Evolutionary conservation across 92 coral and sea anemone species (phyloP), one percentile per base, ranked within the genome.

Genomic region (Isaurus tuberculatus): DNA sequence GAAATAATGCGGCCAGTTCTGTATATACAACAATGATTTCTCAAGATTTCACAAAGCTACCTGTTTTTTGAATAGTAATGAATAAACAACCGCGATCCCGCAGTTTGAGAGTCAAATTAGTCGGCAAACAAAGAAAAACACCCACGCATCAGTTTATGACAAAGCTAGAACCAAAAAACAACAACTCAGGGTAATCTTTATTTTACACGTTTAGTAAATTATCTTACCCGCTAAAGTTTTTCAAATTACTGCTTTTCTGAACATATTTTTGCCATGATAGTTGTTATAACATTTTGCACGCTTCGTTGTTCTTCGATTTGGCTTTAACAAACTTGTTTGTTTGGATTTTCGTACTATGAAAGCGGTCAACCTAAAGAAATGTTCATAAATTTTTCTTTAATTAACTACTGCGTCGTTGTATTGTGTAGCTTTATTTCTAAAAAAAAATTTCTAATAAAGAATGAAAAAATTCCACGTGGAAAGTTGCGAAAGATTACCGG

Each of bases 1-100:
- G 8, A 55, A 55, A 8, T 55, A 19, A 55, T 19, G 26, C 11
- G 49, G 14, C 30, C 30, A 66, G n/a, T 20, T 31, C 11, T 43
- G 3, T 19, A 37, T 4, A 32, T 72, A n/a, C 13, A 23, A 44
- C 60, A 42, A 72, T 17, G 26, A 72, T 48, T 36, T 25, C 51
- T 37, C 48, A 6, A 44, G 36, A 43, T 26, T 27, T 72, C 60
- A 46, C 60, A 43, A 72, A 72, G 58, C n/a, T 42, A 44, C 78
- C 53, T 27, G 33, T 25, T 29, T 23, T 16, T 9, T 27, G 36
- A 72, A 44, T 15, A 44, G 69, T 72, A 44, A 13, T 72, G 78
- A 44, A 44, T 72, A 15, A 43, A 72, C 27, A 72, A 26, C 14
- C 14, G 78, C 23, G 26, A 72, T 25, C 36, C 36, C 17, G 33